Conservation (phyloP, 2,797 vertebrate species). For the Helarctos malayanus region DNA sequence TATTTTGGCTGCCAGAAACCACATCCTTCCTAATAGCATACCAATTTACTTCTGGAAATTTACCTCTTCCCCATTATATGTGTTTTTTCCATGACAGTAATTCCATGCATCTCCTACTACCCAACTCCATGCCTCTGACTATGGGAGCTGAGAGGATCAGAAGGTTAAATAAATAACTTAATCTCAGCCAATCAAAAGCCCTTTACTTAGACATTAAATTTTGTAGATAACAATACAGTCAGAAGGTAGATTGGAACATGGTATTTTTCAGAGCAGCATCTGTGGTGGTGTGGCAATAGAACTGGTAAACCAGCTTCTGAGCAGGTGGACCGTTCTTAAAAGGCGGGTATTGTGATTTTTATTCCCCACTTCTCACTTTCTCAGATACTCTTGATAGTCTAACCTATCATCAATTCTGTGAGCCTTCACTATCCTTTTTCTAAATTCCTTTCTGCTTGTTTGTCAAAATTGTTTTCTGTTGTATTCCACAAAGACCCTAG, state of each 20-base stretch:
- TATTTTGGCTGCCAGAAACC: neutral
- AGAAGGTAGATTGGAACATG: neutral
- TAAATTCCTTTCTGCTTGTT: conserved; percentile 29
- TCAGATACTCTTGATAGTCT: neutral
- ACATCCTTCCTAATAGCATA: neutral
- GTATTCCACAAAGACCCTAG: neutral
- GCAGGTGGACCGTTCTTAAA: neutral
- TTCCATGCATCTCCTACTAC: neutral
- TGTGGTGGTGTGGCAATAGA: neutral
- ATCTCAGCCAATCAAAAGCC: neutral
- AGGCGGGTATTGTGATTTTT: neutral
- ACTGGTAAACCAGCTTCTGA: neutral
- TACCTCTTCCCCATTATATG: neutral
- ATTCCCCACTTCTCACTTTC: neutral
- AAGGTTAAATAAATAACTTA: neutral
- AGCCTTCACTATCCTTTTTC: neutral
- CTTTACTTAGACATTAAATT: neutral
- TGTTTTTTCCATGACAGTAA: neutral
- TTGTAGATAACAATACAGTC: neutral
- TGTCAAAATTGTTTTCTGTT: neutral
- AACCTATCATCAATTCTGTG: neutral
- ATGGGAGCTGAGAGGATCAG: neutral
- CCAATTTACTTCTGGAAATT: neutral
- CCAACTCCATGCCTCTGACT: neutral
- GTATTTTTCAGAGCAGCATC: neutral